phyloP scores from a whole-genome alignment of 2,797 vertebrate species.

The Oryzias sinensis region DNA sequence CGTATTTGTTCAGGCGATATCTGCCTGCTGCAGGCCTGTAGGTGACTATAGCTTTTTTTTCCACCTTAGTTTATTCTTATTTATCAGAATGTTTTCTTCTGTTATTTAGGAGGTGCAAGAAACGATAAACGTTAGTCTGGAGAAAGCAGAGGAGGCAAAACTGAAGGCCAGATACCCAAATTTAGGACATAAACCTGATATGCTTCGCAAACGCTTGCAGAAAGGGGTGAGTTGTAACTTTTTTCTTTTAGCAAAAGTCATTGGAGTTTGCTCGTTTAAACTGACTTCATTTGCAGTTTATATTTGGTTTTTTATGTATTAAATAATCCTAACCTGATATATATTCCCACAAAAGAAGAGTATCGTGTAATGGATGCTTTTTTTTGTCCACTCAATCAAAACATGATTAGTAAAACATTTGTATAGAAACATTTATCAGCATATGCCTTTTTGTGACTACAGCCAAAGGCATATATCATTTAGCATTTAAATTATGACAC shows the following conservation, averaged over 20 bases:
- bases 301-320: neutral
- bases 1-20: no score
- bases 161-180: constrained; percentile 96
- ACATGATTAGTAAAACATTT: no score
- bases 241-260: constrained; percentile 8
- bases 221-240: constrained; percentile 87
- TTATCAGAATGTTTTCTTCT: constrained; percentile 2
- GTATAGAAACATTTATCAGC: no score
- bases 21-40: neutral
- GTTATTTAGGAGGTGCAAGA: constrained; percentile 88
- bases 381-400: no score
- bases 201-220: constrained; percentile 95
- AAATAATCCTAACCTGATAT: neutral
- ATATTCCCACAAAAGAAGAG: no score
- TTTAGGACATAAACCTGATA: constrained; percentile 93
- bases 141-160: constrained; percentile 96
- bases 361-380: no score
- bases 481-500: no score
- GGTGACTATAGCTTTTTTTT: neutral
- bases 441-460: no score
- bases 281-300: neutral
- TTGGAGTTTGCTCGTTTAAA: no score
- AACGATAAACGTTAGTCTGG: constrained; percentile 87
- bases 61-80: no score
- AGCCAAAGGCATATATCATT: no score